Base-by-base conservation (phyloP, 2,113 vertebrate genomes). In the Phycodurus eques region DNA sequence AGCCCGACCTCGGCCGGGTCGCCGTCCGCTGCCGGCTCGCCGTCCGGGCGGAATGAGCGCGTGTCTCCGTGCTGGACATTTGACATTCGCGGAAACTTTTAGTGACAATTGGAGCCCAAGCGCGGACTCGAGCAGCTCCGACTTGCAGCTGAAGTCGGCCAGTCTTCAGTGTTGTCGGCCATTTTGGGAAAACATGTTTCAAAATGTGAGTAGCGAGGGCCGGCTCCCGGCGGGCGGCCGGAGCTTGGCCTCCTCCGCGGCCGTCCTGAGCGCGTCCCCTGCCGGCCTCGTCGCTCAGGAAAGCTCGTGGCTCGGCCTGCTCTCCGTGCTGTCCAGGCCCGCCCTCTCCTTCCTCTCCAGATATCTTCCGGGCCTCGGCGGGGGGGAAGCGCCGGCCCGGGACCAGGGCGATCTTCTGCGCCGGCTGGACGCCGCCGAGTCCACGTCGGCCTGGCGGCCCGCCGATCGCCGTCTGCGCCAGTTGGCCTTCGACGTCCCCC, bases 271-370 rank as follows among this genome's bases (percentile, higher is more conserved):
- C 8, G 74, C 56, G 59, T 0, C 86, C 51, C 75, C 88, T 3
- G 27, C 68, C 63, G 78, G 68, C 8, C 76, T 81, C 0, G 75
- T 27, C 1, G 22, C 42, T 4, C 83, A 88, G 77, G 90, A 91
- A 54, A 91, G 86, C 75, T 86, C 92, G 78, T 92, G 92, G 93
- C 80, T 91, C 43, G 82, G 88, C 56, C 44, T 90, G 62, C 65
- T 92, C 0, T 88, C 89, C 5, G 62, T 81, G n/a, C 70, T 92
- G 54, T 92, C 90, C 1, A 89, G 91, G 91, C 90, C 92, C 5
- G 88, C 89, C 2, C 42, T 90, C 71, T 75, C 89, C 0, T 79
- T 93, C 0, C 47, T 93, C 15, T 88, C 91, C 11, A 88, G 71
- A 19, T 85, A 87, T 33, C 67, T 92, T 2, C 86, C 85, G 15